phyloP scores from a whole-genome alignment of 2,113 vertebrate species.

The Isurus oxyrinchus region DNA sequence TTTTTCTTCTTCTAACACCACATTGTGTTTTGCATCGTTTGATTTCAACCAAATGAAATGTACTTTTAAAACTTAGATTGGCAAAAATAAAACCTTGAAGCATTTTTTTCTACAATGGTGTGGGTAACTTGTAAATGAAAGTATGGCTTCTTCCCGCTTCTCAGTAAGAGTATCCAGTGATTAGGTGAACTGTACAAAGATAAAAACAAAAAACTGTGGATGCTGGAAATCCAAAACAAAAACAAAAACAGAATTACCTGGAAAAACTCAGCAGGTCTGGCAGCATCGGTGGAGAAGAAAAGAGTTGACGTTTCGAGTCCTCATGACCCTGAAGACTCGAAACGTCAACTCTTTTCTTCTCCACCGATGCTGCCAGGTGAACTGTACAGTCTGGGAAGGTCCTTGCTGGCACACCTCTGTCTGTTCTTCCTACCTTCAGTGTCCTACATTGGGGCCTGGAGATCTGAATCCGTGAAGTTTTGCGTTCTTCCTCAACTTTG shows the following conservation, averaged over 20 bases:
- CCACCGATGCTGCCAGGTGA: too few relatives aligned
- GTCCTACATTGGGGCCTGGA: not conserved
- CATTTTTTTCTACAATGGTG: not conserved
- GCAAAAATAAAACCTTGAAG: not conserved
- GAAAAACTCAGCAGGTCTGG: too few relatives aligned
- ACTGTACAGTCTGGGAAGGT: not conserved
- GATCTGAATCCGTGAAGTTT: not conserved
- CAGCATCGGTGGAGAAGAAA: too few relatives aligned
- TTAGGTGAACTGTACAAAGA: not conserved
- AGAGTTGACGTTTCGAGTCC: too few relatives aligned
- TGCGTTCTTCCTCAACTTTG: not conserved
- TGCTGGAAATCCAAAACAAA: too few relatives aligned
- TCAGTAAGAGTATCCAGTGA: not conserved
- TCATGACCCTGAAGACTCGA: too few relatives aligned
- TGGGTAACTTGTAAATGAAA: not conserved
- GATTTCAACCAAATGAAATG: not conserved
- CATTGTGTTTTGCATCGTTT: not conserved
- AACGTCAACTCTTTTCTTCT: too few relatives aligned
- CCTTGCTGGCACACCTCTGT: not conserved
- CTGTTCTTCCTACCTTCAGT: not conserved
- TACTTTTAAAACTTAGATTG: not conserved
- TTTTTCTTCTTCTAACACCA: not conserved
- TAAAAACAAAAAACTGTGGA: too few relatives aligned
- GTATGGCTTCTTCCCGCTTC: not conserved
- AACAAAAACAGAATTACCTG: too few relatives aligned